A percentile compares a stretch with the other conserved stretches of the same genome.
Evolutionary conservation across 92 coral and sea anemone genomes (phyloP).

Genomic region (Plumapathes pennacea): DNA sequence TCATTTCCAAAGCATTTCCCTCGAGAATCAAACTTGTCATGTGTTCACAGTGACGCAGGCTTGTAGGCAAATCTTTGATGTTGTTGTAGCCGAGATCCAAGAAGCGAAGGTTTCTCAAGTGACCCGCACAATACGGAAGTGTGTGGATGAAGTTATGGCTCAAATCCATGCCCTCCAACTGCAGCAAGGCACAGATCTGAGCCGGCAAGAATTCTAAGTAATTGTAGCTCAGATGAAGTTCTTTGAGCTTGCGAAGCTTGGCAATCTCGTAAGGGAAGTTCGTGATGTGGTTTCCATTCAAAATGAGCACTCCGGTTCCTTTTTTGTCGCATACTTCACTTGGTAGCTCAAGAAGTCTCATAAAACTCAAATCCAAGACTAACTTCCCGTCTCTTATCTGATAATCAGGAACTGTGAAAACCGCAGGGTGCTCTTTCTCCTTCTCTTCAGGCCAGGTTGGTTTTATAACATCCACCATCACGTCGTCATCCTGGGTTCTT

Average conservation of each 20-base stretch:
- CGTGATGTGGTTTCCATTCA: conserved; percentile 67
- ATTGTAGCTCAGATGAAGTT: conserved; percentile 69
- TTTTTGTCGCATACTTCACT: conserved; percentile 42
- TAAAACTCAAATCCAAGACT: conserved; percentile 64
- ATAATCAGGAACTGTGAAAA: conserved; percentile 48
- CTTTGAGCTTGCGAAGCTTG: conserved; percentile 58
- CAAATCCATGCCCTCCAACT: conserved; percentile 69
- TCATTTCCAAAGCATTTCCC: conserved; percentile 44
- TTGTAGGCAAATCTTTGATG: conserved; percentile 53
- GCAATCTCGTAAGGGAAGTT: conserved; percentile 73
- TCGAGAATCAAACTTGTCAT: conserved; percentile 63
- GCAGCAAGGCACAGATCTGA: conserved; percentile 71
- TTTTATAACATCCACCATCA: too few species aligned
- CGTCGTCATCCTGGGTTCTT: too few species aligned
- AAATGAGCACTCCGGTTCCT: conserved; percentile 45
- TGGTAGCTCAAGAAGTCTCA: conserved; percentile 59
- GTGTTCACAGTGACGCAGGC: conserved; percentile 42
- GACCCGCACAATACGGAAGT: conserved; percentile 72
- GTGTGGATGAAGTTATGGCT: conserved; percentile 56
- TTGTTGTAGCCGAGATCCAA: conserved; percentile 61
- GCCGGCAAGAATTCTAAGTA: conserved; percentile 78
- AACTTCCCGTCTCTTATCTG: conserved; percentile 51
- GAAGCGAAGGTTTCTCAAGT: conserved; percentile 48
- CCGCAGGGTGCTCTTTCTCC: conserved; percentile 35
- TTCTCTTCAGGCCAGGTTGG: too few species aligned